phyloP scores from a whole-genome alignment of 2,113 vertebrate genomes.

The Manacus vitellinus region DNA sequence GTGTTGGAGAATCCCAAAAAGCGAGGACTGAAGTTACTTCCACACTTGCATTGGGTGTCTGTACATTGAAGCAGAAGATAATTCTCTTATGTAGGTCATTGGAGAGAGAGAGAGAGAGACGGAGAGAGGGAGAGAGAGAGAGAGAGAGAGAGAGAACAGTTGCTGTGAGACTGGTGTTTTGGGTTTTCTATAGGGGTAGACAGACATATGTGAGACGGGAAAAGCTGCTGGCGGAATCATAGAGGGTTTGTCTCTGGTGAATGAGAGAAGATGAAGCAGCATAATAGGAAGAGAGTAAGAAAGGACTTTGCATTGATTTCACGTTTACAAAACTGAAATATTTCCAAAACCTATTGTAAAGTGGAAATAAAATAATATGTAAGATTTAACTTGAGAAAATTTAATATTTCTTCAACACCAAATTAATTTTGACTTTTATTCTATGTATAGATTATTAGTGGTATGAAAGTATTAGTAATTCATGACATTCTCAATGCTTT shows the following conservation, averaged over 20 bases:
- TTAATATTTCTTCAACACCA: neutral
- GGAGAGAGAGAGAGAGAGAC: neutral
- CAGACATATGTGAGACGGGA: fast-evolving
- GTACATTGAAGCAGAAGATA: neutral
- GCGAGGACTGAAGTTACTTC: neutral
- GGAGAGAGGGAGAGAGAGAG: neutral
- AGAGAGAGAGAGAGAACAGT: neutral
- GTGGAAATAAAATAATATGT: neutral
- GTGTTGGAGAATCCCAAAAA: neutral
- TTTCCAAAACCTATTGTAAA: neutral
- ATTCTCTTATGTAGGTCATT: neutral
- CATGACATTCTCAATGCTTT: neutral
- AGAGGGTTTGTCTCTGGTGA: neutral
- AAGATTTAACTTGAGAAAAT: neutral
- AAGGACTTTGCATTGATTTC: neutral
- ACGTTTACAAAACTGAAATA: neutral
- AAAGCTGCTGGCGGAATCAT: neutral
- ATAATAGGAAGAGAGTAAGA: neutral
- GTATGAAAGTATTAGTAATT: neutral
- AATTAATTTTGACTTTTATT: neutral
- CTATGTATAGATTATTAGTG: neutral
- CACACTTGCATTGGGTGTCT: neutral
- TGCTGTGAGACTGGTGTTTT: neutral
- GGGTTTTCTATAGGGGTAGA: neutral
- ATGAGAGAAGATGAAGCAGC: neutral